Conservation (phyloP, 2,113 vertebrate species). For the Tachysurus vachellii region DNA sequence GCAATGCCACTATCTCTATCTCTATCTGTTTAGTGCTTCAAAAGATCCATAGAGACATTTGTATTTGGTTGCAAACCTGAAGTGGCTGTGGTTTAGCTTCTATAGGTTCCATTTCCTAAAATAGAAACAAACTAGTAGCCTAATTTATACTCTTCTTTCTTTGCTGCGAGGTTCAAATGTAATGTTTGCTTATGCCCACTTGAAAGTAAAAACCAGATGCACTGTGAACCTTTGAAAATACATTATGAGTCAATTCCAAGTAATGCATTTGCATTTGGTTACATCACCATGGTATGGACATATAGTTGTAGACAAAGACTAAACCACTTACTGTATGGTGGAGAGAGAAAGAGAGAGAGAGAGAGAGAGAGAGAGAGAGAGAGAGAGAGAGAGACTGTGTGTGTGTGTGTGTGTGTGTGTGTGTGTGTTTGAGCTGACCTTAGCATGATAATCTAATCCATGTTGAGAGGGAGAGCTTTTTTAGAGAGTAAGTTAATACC, state of each 20-base stretch:
- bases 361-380: slow-evolving; percentile 36
- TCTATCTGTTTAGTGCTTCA: background rate
- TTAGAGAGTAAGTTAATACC: slow-evolving; percentile 81
- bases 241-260: background rate
- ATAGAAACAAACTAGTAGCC: background rate
- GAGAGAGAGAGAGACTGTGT: slow-evolving; percentile 26
- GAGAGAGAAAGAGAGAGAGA: slow-evolving; percentile 53
- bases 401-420: slow-evolving; percentile 31
- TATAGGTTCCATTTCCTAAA: background rate
- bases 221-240: background rate
- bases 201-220: slow-evolving; percentile 1
- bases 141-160: background rate
- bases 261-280: background rate
- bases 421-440: slow-evolving; percentile 71
- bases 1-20: background rate
- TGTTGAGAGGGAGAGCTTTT: slow-evolving; percentile 78
- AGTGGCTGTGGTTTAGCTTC: background rate
- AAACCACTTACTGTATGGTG: slow-evolving; percentile 19
- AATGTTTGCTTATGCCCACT: background rate
- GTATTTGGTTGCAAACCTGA: background rate
- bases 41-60: background rate
- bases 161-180: background rate
- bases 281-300: background rate
- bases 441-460: slow-evolving; percentile 80
- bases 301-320: background rate